These are phyloP conservation scores for Sylvia borin DNA, from an alignment of 2,797 vertebrate genomes.

Conservation along the genomic window DNA sequence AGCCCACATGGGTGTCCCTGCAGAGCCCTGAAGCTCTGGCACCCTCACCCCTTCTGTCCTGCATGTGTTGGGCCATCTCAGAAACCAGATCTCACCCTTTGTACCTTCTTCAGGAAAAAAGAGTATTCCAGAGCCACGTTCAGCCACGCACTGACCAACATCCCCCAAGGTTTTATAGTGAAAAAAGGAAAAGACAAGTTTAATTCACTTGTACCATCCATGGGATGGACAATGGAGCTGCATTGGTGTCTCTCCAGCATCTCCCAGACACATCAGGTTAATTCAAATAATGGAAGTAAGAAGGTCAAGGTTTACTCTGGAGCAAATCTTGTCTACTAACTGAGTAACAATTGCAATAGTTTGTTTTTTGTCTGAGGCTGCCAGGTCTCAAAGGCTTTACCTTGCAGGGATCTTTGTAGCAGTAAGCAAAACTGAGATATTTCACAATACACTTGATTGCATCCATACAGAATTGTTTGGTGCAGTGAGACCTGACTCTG, in stretches of 20 bases:
- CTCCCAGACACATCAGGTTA: neutral
- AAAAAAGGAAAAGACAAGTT: neutral
- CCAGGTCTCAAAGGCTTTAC: neutral
- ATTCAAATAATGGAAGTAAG: neutral
- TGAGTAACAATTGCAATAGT: neutral
- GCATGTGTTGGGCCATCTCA: fast-evolving
- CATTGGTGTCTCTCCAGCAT: neutral
- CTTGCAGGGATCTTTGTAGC: constrained; percentile 1
- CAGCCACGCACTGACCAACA: no score
- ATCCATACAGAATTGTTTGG: neutral
- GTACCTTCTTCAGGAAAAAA: neutral
- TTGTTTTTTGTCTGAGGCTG: constrained; percentile 15
- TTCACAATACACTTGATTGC: constrained; percentile 30
- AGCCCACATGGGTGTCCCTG: neutral
- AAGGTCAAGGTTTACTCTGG: neutral
- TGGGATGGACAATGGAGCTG: neutral
- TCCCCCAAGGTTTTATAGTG: fast-evolving
- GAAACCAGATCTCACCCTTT: neutral
- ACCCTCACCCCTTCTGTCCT: neutral
- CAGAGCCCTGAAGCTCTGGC: neutral
- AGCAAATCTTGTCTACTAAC: neutral
- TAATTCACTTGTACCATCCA: neutral
- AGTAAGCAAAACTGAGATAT: neutral
- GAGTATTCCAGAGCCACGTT: neutral
- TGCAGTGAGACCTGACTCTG: neutral